These are phyloP conservation scores for Drosophila tanythrix DNA, from an alignment of 2,888 invertebrate species.

Conservation along the genomic window DNA sequence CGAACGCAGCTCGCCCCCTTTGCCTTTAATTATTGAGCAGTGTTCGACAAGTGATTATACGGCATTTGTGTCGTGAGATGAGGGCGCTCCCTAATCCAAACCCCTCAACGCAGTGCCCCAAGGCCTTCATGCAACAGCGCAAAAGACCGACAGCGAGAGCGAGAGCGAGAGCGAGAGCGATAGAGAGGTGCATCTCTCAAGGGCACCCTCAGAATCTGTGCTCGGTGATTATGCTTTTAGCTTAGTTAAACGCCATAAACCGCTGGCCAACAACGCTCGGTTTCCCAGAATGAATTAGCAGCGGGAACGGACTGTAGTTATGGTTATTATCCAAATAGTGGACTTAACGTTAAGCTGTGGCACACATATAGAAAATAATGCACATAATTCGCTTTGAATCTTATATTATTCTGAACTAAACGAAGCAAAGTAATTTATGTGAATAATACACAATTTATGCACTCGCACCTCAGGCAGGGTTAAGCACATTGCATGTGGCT, in stretches of 20 bases:
- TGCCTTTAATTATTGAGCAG: slow-evolving; percentile 77
- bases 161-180: neutral
- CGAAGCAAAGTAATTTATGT: neutral
- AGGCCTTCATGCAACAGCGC: neutral
- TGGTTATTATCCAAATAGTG: slow-evolving; percentile 3
- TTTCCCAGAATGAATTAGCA: slow-evolving; percentile 67
- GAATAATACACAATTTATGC: slow-evolving; percentile 1
- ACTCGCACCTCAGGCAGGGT: slow-evolving; percentile 32
- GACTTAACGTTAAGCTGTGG: neutral
- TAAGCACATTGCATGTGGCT: slow-evolving; percentile 6
- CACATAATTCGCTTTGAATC: neutral
- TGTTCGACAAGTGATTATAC: slow-evolving; percentile 81
- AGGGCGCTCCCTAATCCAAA: slow-evolving; percentile 42
- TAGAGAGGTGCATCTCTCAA: slow-evolving; percentile 43
- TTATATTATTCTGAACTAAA: neutral
- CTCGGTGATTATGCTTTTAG: slow-evolving; percentile 59
- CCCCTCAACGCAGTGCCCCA: slow-evolving; percentile 25
- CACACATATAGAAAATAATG: neutral
- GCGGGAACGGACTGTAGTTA: slow-evolving; percentile 2
- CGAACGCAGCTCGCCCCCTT: slow-evolving; percentile 42
- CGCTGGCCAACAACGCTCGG: slow-evolving; percentile 13
- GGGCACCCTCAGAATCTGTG: slow-evolving; percentile 55
- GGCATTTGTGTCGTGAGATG: slow-evolving; percentile 76
- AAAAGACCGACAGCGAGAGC: neutral
- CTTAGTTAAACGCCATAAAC: slow-evolving; percentile 57